Conservation (phyloP, 2,797 vertebrate genomes). For the Cryptoprocta ferox region DNA sequence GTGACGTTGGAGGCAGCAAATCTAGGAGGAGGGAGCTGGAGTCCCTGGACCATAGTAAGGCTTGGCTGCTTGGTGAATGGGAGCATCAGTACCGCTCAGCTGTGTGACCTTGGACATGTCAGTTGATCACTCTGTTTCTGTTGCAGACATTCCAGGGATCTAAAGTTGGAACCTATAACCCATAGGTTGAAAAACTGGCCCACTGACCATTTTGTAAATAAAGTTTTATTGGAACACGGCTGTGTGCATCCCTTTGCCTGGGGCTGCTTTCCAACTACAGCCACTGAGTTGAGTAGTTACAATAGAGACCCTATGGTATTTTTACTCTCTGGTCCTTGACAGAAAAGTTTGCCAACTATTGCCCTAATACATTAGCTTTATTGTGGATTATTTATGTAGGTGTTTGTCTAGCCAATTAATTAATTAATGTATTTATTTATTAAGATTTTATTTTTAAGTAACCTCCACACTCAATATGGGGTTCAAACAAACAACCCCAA, state of each 20-base stretch:
- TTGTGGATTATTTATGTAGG: background rate
- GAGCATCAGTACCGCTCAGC: background rate
- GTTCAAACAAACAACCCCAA: background rate
- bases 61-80: background rate
- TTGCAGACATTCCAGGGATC: constrained; percentile 33
- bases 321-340: background rate
- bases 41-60: background rate
- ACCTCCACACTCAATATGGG: background rate
- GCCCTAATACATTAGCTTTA: background rate
- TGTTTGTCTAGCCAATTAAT: background rate
- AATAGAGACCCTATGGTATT: background rate
- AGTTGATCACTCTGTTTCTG: background rate
- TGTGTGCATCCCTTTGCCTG: background rate
- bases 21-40: background rate
- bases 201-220: constrained; percentile 20
- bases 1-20: background rate
- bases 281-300: background rate
- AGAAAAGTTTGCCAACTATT: background rate
- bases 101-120: background rate
- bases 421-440: background rate
- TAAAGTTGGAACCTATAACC: background rate
- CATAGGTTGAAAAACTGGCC: background rate
- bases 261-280: background rate
- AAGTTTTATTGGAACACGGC: constrained; percentile 61
- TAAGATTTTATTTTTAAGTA: background rate